Evolutionary conservation across 2,113 vertebrate genomes (phyloP), one percentile per base, ranked within the genome.

Genomic region (Xerus inauris): DNA sequence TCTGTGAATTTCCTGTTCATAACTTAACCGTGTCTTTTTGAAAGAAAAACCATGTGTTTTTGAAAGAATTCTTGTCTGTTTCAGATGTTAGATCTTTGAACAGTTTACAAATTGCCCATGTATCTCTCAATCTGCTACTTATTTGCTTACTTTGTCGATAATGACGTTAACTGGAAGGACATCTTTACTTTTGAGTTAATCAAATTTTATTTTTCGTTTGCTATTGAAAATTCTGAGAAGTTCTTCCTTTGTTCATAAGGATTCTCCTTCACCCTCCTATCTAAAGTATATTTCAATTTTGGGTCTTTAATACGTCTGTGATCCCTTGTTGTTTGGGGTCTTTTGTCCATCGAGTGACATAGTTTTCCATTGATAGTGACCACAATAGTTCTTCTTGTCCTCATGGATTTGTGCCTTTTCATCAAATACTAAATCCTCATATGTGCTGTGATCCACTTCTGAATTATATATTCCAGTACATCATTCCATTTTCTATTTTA

Each of bases 1-100:
- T 93, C 65, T 80, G 47, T 87, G 76, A 95, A 47, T 47, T 65
- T 38, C 67, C 26, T 82, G 24, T 72, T 92, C 35, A 54, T 89
- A 77, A 93, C 9, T 89, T 59, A 77, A 49, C 2, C 30, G 69
- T 92, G 17, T 49, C 45, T 67, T 65, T 40, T 47, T 40, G n/a
- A n/a, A n/a, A n/a, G n/a, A n/a, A n/a, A n/a, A n/a, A n/a, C n/a
- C n/a, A n/a, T n/a, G n/a, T n/a, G 32, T 38, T 79, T 91, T 85
- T 47, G 16, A 94, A 38, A 42, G 8, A 54, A n/a, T 51, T 72
- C n/a, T 64, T 69, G 9, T 40, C 54, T 64, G 65, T 73, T 73
- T 35, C 49, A 87, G 16, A n/a, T 64, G 62, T 51, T 62, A 86
- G 30, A 51, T 54, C n/a, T 38, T 86, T 75, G 9, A 42, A 35